Evolutionary conservation across 2,888 invertebrate genomes (phyloP), one percentile per base, ranked within the genome.

Genomic region (Cantharis rustica): DNA sequence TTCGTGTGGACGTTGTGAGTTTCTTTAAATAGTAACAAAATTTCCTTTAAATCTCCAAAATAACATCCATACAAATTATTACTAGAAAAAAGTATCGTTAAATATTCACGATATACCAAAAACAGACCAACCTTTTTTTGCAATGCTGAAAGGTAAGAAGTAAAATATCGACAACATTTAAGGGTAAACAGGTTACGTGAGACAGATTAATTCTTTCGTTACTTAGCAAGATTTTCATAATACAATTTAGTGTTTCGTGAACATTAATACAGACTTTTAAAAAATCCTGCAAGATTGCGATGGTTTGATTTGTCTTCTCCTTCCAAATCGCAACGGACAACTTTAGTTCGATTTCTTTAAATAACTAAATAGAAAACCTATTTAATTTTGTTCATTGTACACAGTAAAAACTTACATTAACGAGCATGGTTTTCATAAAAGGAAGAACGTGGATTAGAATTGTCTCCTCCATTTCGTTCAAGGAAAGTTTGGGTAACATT

Each of bases 91-190:
- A 5, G 7, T 13, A 27, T 69, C 27, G 11, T 27, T 2, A 31
- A 66, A 17, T 20, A 15, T 16, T 9, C 10, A n/a, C 31, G 69
- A 68, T 26, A 61, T 20, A 16, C 69, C 76, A 68, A 26, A 74
- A 62, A 31, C 17, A 20, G 16, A 79, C 61, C 78, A 82, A 90
- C 90, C 91, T 90, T 61, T 90, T 87, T 80, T 88, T 90, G 82
- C 90, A 90, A 82, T 91, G 90, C 75, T 83, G 84, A 80, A 90
- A 90, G 23, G 90, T 87, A 72, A 84, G 82, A 63, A 86, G 82
- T 63, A 91, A 85, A 64, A 90, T 88, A 15, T 83, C 83, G 16
- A 88, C 88, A 5, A 89, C 87, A 47, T 76, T 76, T 71, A 75
- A 75, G 7, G 84, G 82, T 9, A 83, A 47, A 75, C 77, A 80